Base-by-base conservation (phyloP, 1,140 invertebrate genomes). In the Heliothis subflexa region DNA sequence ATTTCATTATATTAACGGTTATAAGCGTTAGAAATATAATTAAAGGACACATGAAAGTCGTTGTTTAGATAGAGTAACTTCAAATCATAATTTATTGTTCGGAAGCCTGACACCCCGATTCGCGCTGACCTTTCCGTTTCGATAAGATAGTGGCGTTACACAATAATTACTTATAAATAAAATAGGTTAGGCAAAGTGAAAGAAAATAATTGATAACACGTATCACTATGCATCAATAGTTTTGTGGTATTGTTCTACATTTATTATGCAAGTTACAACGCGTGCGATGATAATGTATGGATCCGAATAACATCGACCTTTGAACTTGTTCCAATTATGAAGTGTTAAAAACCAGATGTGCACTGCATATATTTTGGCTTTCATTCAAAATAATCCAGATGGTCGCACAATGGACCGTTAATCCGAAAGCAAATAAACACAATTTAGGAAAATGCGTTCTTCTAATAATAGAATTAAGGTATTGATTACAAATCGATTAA, bases 141-240 rank as follows among this genome's bases (percentile, higher is more conserved):
- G 74, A 76, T 76, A 66, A 76, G 74, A 76, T 76, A 76, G 12
- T 54, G 61, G 57, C 59, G 21, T 76, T 76, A 76, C 74, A 76
- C 74, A 76, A 66, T 45, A 57, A 33, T 72, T 72, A 76, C 74
- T 76, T 76, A 75, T 75, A 66, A 76, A 76, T 66, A 76, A 76
- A 76, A 54, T 76, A 54, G 59, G 61, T 66, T 76, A 76, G 59
- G 47, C 59, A 54, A 66, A 76, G 74, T 76, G 74, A 76, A 76
- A 76, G 74, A 76, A 76, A 64, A 76, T 45, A 66, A 52, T 76
- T 76, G 74, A 66, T 76, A 76, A 74, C 66, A 70, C 45, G 7
- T 33, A 33, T 33, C 33, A 33, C 33, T 33, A 33, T 33, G 33
- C 33, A 33, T 33, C 33, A 33, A 54, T 47, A 28, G 49, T 70